Percentiles rank a stretch among this genome's conserved stretches.
Conservation (phyloP, 37 sponge, comb jelly and placozoan species). For the Hexactinellida sp. region DNA sequence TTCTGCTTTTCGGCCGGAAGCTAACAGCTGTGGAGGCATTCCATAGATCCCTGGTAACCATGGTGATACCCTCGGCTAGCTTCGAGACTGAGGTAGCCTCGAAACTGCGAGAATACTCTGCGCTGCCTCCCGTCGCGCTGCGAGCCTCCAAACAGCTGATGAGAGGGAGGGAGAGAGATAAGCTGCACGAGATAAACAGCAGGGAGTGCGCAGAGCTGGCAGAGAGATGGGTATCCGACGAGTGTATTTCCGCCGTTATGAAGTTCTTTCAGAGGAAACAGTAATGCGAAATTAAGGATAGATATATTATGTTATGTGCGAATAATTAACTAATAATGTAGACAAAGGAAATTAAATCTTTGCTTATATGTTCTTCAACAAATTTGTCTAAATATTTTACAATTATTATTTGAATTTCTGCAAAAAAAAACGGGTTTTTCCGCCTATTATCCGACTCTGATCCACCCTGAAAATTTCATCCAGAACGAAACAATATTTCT, state of each 20-base stretch:
- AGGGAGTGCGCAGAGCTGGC: constrained; percentile 64
- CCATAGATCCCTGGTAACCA: constrained; percentile 67
- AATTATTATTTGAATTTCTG: too few relatives aligned
- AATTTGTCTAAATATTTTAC: too few relatives aligned
- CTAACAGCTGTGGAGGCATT: constrained; percentile 71
- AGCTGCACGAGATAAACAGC: constrained; percentile 49
- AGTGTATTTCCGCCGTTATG: constrained; percentile 71
- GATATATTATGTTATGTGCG: too few relatives aligned
- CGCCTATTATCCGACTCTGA: too few relatives aligned
- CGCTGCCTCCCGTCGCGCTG: constrained; percentile 66
- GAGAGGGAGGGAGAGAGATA: constrained; percentile 22
- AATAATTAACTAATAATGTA: too few relatives aligned
- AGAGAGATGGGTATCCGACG: constrained; percentile 80
- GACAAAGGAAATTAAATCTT: too few relatives aligned
- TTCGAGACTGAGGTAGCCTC: constrained; percentile 54
- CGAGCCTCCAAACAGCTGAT: constrained; percentile 54
- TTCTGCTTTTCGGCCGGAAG: constrained; percentile 60
- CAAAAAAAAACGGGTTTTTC: too few relatives aligned
- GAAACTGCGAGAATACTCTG: constrained; percentile 30
- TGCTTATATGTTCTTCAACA: too few relatives aligned
- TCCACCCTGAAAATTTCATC: too few relatives aligned
- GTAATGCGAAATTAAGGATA: too few relatives aligned
- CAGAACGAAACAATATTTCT: too few relatives aligned
- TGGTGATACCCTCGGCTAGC: constrained; percentile 44
- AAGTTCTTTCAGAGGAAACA: constrained; percentile 65